Percentiles rank a stretch among this genome's conserved stretches.
Evolutionary conservation across 2,113 vertebrate species (phyloP).

Genomic region (Archocentrus centrarchus): DNA sequence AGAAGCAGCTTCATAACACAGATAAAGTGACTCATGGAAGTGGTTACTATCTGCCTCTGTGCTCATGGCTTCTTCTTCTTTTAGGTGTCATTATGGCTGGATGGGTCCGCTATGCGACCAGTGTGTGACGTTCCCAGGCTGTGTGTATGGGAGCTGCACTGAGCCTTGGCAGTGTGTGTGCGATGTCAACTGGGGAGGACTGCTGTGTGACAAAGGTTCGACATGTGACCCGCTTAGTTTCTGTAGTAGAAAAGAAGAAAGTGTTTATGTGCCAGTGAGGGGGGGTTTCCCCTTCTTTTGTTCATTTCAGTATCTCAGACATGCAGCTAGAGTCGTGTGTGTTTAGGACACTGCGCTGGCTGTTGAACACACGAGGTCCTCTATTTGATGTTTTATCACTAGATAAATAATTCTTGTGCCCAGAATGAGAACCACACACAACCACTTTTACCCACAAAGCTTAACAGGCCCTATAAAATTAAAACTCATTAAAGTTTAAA

Average conservation of each 20-base stretch:
- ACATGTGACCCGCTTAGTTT: not conserved
- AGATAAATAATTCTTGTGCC: not conserved
- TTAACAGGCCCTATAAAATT: not conserved
- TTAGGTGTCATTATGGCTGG: slow-evolving; percentile 87
- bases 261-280: not conserved
- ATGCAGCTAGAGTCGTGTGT: not conserved
- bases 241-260: not conserved
- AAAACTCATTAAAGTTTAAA: not conserved
- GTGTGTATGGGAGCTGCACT: slow-evolving; percentile 83
- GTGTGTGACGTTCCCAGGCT: slow-evolving; percentile 84
- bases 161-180: slow-evolving; percentile 87
- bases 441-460: not conserved
- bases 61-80: not conserved
- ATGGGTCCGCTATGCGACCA: slow-evolving; percentile 80
- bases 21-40: not conserved
- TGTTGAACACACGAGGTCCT: not conserved
- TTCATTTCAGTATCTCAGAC: not conserved
- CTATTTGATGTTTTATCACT: not conserved
- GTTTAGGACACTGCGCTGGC: not conserved
- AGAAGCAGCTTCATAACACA: not conserved
- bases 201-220: slow-evolving; percentile 87
- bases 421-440: too few species aligned
- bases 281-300: not conserved
- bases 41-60: not conserved
- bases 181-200: slow-evolving; percentile 87